Evolutionary conservation across 1,140 invertebrate genomes (phyloP).

Genomic region (Drosophila hydei): DNA sequence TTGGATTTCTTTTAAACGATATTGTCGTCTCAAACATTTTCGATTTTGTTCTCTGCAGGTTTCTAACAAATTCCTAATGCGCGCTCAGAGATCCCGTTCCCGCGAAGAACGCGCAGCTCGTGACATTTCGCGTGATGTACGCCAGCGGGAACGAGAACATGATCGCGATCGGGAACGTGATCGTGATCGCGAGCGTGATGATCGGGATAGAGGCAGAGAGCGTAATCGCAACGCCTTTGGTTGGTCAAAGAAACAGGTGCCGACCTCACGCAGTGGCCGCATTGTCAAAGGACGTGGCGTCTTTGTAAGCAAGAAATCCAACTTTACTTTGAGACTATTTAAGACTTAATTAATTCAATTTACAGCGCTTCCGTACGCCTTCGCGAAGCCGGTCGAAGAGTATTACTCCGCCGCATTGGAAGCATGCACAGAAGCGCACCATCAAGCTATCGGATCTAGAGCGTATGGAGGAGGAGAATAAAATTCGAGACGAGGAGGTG

Average conservation of each 20-base stretch:
- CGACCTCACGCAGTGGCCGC: constrained; percentile 89
- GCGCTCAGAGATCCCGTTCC: constrained; percentile 84
- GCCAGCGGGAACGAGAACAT: constrained; percentile 40
- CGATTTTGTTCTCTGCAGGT: constrained; percentile 84
- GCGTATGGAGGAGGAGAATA: constrained; percentile 87
- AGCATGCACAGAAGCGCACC: constrained; percentile 92
- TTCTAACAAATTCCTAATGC: constrained; percentile 92
- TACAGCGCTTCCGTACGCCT: constrained; percentile 93
- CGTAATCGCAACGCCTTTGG: constrained; percentile 78
- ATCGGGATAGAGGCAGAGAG: constrained; percentile 53
- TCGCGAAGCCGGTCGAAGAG: constrained; percentile 92
- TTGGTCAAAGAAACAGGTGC: constrained; percentile 84
- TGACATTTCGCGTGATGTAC: constrained; percentile 56
- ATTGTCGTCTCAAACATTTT: neutral
- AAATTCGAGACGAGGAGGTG: constrained; percentile 87
- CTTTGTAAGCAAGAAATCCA: constrained; percentile 88
- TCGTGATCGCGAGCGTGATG: constrained; percentile 84
- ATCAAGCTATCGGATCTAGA: constrained; percentile 93
- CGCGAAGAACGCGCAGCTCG: constrained; percentile 52
- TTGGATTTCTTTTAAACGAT: neutral
- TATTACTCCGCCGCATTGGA: constrained; percentile 95
- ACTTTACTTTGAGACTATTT: neutral
- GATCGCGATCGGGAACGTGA: constrained; percentile 35
- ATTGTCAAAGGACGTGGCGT: constrained; percentile 95
- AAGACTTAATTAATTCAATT: neutral